Conservation (phyloP, 2,113 vertebrate genomes). For the Sterrhoptilus dennistouni region DNA sequence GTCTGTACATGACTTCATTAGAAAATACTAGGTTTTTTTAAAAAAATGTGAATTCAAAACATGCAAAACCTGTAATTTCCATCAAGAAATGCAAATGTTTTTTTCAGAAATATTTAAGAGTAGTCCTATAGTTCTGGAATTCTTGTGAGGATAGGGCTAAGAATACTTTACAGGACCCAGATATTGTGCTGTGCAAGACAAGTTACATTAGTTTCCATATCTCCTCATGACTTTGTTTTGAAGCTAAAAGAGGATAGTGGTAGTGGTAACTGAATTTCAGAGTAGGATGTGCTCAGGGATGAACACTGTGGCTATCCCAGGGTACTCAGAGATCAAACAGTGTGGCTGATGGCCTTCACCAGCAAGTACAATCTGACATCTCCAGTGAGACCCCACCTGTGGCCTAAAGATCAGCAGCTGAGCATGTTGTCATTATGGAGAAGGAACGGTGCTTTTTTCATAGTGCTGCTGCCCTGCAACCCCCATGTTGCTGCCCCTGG, state of each 20-base stretch:
- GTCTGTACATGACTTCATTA: background rate
- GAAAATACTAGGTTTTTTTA: background rate
- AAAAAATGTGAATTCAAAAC: background rate
- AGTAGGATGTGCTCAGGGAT: background rate
- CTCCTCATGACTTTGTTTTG: background rate
- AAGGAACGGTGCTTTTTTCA: fast-evolving
- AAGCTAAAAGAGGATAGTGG: background rate
- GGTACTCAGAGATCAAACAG: background rate
- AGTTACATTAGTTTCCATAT: background rate
- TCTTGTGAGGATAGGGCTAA: background rate
- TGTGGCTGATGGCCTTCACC: background rate
- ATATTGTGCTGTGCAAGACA: background rate
- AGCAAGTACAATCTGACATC: background rate
- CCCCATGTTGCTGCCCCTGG: background rate
- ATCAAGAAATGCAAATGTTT: background rate
- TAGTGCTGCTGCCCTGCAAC: background rate
- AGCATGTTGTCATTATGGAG: background rate
- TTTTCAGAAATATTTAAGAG: background rate
- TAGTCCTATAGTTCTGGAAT: background rate
- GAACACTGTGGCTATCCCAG: background rate
- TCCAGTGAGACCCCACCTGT: background rate
- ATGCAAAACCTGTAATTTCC: background rate
- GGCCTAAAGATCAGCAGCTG: background rate
- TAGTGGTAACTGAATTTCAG: background rate
- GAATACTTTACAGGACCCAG: background rate